Conservation (phyloP, 2,888 invertebrate genomes). For the Bugula neritina region DNA sequence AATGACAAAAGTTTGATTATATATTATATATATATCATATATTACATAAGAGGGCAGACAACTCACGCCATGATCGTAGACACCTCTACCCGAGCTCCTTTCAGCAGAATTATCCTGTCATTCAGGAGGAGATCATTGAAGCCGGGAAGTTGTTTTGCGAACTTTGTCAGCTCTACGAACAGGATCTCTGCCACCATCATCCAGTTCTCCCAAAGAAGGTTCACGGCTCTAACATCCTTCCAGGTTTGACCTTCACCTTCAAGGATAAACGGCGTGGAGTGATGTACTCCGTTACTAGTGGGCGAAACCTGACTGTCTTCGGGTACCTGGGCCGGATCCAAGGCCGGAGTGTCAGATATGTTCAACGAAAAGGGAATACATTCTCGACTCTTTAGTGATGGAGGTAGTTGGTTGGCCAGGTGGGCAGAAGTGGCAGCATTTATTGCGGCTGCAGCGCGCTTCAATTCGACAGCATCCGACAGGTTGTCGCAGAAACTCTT, state of each 20-base stretch:
- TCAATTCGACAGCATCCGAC: not conserved
- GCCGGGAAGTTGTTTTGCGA: slow-evolving; percentile 6
- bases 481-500: not conserved
- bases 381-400: not conserved
- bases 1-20: too few relatives aligned
- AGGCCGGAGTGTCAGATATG: not conserved
- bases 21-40: too few relatives aligned
- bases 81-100: slow-evolving; percentile 8
- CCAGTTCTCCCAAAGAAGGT: slow-evolving; percentile 8
- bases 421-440: not conserved
- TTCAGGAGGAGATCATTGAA: slow-evolving; percentile 1
- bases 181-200: slow-evolving; percentile 9
- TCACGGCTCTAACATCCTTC: not conserved
- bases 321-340: not conserved
- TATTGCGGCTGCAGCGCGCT: not conserved
- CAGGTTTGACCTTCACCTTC: not conserved
- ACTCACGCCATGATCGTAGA: slow-evolving; percentile 19
- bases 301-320: too few relatives aligned
- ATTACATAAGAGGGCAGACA: too few relatives aligned
- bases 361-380: not conserved
- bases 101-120: slow-evolving; percentile 7
- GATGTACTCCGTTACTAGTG: too few relatives aligned
- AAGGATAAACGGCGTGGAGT: not conserved
- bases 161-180: slow-evolving; percentile 5
- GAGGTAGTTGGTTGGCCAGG: not conserved